A percentile compares a stretch with the other conserved stretches of the same genome.
Evolutionary conservation across 2,888 invertebrate species (phyloP).

Genomic region (Leucoma salicis): DNA sequence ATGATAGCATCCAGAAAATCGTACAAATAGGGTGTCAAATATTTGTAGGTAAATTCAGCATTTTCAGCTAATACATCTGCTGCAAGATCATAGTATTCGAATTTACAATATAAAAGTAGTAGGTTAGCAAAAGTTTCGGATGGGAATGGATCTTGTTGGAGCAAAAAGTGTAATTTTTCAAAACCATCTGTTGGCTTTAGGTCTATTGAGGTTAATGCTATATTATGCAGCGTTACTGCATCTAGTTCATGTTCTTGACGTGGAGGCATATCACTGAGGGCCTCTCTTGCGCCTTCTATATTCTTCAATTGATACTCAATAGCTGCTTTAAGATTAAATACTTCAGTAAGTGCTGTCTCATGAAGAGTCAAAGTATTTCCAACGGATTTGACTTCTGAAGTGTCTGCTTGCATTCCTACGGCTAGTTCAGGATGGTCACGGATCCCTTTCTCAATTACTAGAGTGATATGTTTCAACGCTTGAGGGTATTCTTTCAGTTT

Average conservation of each 20-base stretch:
- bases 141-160: slow-evolving; percentile 98
- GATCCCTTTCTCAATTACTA: slow-evolving; percentile 97
- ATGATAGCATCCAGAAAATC: slow-evolving; percentile 98
- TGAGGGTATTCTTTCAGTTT: slow-evolving; percentile 95
- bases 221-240: slow-evolving; percentile 98
- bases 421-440: slow-evolving; percentile 98
- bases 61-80: slow-evolving; percentile 99
- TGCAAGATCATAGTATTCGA: slow-evolving; percentile 98
- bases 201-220: slow-evolving; percentile 95
- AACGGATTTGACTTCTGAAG: slow-evolving; percentile 95
- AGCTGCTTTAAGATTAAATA: slow-evolving; percentile 98
- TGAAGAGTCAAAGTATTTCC: slow-evolving; percentile 97
- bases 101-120: slow-evolving; percentile 96
- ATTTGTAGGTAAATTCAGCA: slow-evolving; percentile 97
- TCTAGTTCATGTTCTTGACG: slow-evolving; percentile 98
- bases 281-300: slow-evolving; percentile 93
- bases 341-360: slow-evolving; percentile 98
- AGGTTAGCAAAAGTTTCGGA: slow-evolving; percentile 99
- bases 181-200: slow-evolving; percentile 95
- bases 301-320: slow-evolving; percentile 93
- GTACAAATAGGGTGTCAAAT: slow-evolving; percentile 95
- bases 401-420: slow-evolving; percentile 98
- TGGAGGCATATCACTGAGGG: slow-evolving; percentile 94
- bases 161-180: slow-evolving; percentile 90
- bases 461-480: slow-evolving; percentile 95